A percentile compares a stretch with the other conserved stretches of the same genome.
Evolutionary conservation across 2,888 invertebrate species (phyloP).

Genomic region (Sphaerophoria rueppellii): DNA sequence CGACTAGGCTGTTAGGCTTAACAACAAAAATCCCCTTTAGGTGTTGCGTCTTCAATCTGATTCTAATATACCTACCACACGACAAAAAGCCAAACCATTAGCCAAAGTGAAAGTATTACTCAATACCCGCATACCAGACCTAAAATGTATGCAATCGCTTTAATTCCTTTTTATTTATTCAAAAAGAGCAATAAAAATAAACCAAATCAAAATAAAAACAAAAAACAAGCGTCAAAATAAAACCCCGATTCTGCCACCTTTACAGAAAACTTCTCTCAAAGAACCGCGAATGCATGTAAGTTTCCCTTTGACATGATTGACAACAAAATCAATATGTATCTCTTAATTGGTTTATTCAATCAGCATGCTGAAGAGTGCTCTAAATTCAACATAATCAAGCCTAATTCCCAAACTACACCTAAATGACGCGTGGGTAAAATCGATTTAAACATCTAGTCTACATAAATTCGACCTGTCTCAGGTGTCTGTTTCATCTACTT

Average conservation of each 20-base stretch:
- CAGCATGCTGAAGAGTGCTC: conserved; percentile 3
- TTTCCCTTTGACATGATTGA: background rate
- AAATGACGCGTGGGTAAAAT: conserved; percentile 15
- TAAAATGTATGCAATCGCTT: background rate
- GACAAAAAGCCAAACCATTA: background rate
- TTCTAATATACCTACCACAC: too few species aligned
- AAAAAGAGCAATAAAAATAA: background rate
- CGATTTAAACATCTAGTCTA: background rate
- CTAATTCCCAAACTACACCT: background rate
- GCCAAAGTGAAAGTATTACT: background rate
- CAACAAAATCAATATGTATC: background rate
- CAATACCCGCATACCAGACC: background rate
- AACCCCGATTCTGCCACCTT: background rate
- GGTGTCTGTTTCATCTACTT: conserved; percentile 2
- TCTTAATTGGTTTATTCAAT: background rate
- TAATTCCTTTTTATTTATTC: background rate
- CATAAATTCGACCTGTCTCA: background rate
- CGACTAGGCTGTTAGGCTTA: too few species aligned
- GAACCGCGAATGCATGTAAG: background rate
- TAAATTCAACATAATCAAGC: background rate
- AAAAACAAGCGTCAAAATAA: background rate
- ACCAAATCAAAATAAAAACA: background rate
- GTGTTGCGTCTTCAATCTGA: too few species aligned
- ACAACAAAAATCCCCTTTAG: too few species aligned
- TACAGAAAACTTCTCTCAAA: background rate